A percentile compares a stretch with the other conserved stretches of the same genome.
Conservation (phyloP, 2,888 invertebrate genomes). For the Pristionchus arcanus region DNA sequence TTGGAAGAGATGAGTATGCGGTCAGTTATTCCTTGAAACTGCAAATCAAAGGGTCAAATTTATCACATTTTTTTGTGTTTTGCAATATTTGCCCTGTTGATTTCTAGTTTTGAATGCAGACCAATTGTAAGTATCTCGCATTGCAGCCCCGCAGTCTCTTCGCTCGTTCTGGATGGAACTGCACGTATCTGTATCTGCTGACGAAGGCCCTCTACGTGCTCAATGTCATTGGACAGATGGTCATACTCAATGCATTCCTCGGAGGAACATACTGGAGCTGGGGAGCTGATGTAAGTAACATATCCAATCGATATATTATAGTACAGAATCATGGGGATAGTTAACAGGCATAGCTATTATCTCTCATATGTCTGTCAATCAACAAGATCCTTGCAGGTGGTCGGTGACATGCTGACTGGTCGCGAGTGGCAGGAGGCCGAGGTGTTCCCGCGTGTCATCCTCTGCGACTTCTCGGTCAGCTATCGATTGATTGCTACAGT, state of each 20-base stretch:
- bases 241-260: slow-evolving; percentile 80
- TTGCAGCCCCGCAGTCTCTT: slow-evolving; percentile 44
- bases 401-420: slow-evolving; percentile 64
- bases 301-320: too few relatives aligned
- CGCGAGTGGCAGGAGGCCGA: slow-evolving; percentile 80
- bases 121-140: not conserved
- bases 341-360: not conserved
- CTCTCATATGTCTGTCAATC: not conserved
- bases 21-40: slow-evolving; percentile 51
- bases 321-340: not conserved
- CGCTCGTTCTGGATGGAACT: slow-evolving; percentile 70
- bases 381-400: slow-evolving; percentile 56
- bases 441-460: slow-evolving; percentile 80
- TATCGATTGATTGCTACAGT: not conserved
- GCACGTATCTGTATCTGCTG: slow-evolving; percentile 79
- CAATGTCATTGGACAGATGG: slow-evolving; percentile 80
- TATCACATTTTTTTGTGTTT: too few relatives aligned
- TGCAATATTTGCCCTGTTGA: too few relatives aligned
- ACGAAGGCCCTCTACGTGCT: slow-evolving; percentile 80
- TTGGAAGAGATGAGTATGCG: slow-evolving; percentile 55
- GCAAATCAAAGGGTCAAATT: too few relatives aligned
- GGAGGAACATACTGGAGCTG: slow-evolving; percentile 74
- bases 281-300: slow-evolving; percentile 66
- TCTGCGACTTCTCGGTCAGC: slow-evolving; percentile 78
- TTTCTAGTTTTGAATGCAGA: too few relatives aligned